Evolutionary conservation across 2,888 invertebrate genomes (phyloP).

Genomic region (Chironomus tentans): DNA sequence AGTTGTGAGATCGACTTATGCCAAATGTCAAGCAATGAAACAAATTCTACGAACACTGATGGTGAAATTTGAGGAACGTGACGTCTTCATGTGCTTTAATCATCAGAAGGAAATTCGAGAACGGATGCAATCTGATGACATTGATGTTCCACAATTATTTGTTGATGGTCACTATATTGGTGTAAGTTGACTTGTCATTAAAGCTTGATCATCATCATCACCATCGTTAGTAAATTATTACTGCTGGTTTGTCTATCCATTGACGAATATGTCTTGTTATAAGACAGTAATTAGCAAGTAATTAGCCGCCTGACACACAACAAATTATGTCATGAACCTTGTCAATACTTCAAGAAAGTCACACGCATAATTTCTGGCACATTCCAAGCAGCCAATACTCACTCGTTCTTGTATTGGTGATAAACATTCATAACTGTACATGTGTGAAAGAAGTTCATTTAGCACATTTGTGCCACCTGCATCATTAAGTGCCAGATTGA

Average conservation of each 20-base stretch:
- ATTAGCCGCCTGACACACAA: background rate
- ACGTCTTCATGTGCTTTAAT: conserved; percentile 87
- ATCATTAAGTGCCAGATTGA: no score
- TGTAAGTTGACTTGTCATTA: conserved; percentile 52
- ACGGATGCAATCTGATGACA: conserved; percentile 63
- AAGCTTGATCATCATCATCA: background rate
- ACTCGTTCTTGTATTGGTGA: no score
- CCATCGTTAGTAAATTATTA: background rate
- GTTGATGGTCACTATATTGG: conserved; percentile 90
- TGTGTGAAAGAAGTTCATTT: no score
- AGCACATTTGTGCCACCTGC: no score
- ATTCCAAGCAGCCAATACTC: no score
- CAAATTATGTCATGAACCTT: no score
- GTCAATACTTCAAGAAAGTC: no score
- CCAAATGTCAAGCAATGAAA: conserved; percentile 82
- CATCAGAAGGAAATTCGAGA: conserved; percentile 83
- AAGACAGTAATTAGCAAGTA: background rate
- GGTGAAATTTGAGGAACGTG: conserved; percentile 86
- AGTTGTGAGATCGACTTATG: conserved; percentile 81
- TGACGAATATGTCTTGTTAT: background rate
- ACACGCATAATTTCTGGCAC: no score
- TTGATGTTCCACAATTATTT: conserved; percentile 84
- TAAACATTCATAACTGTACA: no score
- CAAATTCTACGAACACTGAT: conserved; percentile 86
- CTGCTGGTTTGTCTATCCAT: background rate